Base-by-base conservation (phyloP, 2,113 vertebrate species). In the Rhipidura dahli region DNA sequence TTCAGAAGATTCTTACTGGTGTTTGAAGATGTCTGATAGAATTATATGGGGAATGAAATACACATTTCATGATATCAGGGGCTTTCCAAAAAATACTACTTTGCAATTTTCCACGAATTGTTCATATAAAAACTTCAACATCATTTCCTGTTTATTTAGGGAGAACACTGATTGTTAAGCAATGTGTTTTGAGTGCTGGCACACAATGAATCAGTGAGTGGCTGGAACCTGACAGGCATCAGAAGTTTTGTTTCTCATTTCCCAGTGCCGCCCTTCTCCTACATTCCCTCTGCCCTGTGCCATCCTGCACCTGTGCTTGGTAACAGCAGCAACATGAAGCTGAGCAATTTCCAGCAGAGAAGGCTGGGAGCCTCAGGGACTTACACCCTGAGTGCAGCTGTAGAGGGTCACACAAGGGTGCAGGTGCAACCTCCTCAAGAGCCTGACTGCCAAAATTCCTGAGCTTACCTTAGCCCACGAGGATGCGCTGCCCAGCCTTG, bases 401-500 rank as follows among this genome's bases (percentile, higher is more conserved):
- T 10, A 20, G 35, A 37, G 16, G n/a, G 26, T 61, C 69, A 61
- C 33, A 49, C 0, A 1, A 51, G 50, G 64, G 60, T 0, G 0
- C 10, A 30, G 56, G 71, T 10, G 5, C 40, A 76, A n/a, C 49
- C 26, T 72, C 40, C 63, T 13, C 11, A 33, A 44, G 64, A 61
- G n/a, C 16, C 19, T 44, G 45, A 10, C 54, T 65, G 69, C 49
- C 27, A 27, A 51, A 87, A 72, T 87, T 81, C 37, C n/a, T 24
- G 33, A 42, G 33, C 13, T 51, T 28, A 7, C 9, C 3, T 27
- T 20, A 73, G 19, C 35, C 31, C 2, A 0, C 3, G 21, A 72
- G 49, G 40, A 33, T 47, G 10, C 33, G 18, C 13, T 76, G 27
- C 30, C 53, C 24, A 77, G 31, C 37, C n/a, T 44, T 14, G 15